Evolutionary conservation across 2,113 vertebrate species (phyloP), one percentile per base, ranked within the genome.

Genomic region (Motacilla tschutschensis): DNA sequence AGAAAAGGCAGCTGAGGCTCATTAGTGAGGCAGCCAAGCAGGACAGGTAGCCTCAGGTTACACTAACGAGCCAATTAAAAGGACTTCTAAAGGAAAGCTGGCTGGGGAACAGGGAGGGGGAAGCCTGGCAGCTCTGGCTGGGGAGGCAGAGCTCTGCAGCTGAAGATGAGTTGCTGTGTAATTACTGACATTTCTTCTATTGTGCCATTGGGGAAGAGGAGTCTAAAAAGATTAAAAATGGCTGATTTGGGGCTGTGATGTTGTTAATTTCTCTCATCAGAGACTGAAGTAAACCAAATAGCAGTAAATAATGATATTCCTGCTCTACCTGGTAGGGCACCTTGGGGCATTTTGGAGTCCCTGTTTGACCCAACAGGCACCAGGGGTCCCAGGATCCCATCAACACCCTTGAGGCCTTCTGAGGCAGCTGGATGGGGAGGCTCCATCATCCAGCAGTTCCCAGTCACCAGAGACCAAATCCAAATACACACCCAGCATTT

Each of bases 31-130:
- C 87, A 94, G 92, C 82, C 71, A 84, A 89, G 95, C 87, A 82
- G 93, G 92, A 90, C 91, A 94, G 91, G 93, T 85, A 94, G 89
- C 55, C 57, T 90, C 71, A 92, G 83, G 88, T 91, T 91, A 80
- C 85, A 80, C 82, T 89, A 89, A 95, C 66, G 46, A 93, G 88
- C 81, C 84, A 83, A 70, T 92, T 92, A 94, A 87, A 70, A 85
- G 71, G 67, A 60, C 59, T 66, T 91, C 36, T 26, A 70, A 67
- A 79, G 60, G 89, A 71, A 95, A 64, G 62, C 70, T 79, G 83
- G 44, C 89, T 75, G 63, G 38, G 81, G 65, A 85, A 40, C 10
- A 50, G 67, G 55, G 85, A 64, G 82, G 73, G 82, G 88, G 77
- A 8, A 38, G 84, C 1, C 8, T 87, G 87, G 88, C 58, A 71